Percentiles rank a stretch among this genome's conserved stretches.
phyloP scores from a whole-genome alignment of 2,888 invertebrate species.

The Globia sparganii region DNA sequence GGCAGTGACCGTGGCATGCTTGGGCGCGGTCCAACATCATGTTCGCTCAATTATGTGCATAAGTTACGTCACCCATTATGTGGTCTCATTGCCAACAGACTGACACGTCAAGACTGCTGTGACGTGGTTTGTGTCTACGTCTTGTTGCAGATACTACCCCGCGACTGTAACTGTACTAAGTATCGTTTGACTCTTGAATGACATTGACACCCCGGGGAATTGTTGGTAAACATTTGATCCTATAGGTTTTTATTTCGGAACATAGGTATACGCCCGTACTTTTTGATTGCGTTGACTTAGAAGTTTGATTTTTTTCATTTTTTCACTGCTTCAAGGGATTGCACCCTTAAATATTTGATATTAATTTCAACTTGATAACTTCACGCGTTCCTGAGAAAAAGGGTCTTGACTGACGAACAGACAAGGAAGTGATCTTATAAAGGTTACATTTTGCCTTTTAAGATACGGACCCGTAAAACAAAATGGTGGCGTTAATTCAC shows the following conservation, averaged over 20 bases:
- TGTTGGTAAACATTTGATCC: neutral
- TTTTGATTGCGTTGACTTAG: too few relatives aligned
- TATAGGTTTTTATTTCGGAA: too few relatives aligned
- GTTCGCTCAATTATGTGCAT: constrained; percentile 67
- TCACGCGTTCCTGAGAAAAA: too few relatives aligned
- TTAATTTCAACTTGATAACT: too few relatives aligned
- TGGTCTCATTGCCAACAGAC: constrained; percentile 34
- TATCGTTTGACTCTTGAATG: neutral
- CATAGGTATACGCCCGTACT: too few relatives aligned
- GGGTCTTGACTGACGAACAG: too few relatives aligned
- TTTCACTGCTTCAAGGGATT: too few relatives aligned
- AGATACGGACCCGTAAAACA: too few relatives aligned
- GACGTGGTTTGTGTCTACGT: constrained; percentile 35
- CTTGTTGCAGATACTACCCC: constrained; percentile 3
- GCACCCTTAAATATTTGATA: too few relatives aligned
- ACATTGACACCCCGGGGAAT: neutral
- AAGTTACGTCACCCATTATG: constrained; percentile 56
- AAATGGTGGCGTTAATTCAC: neutral
- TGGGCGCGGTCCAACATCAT: constrained; percentile 71
- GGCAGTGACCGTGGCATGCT: constrained; percentile 69
- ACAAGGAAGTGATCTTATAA: too few relatives aligned
- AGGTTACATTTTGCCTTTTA: too few relatives aligned
- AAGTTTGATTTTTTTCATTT: too few relatives aligned
- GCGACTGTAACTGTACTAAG: neutral
- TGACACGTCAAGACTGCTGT: constrained; percentile 36